Evolutionary conservation across 2,888 invertebrate species (phyloP), one percentile per base, ranked within the genome.

Genomic region (Globia sparganii): DNA sequence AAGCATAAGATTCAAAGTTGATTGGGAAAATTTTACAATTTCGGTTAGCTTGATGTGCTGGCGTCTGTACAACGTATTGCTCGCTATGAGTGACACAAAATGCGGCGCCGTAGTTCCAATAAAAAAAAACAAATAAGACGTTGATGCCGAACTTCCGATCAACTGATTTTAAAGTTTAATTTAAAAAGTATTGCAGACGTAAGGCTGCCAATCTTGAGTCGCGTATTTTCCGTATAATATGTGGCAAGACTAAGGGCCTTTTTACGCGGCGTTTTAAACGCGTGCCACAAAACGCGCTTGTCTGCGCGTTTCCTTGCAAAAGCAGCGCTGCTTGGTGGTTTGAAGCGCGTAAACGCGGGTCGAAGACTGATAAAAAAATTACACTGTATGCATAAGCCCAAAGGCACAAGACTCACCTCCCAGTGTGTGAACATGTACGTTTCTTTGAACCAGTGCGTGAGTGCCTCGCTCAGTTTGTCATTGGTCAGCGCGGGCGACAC

Each of bases 391-490:
- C 6, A 4, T 40, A 46, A 15, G 31, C 25, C 31, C 9, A 34
- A 18, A 34, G 18, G 11, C 5, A n/a, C 3, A 34, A 49, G 8
- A 56, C 82, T 87, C 90, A 96, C 97, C 94, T 96, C 94, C 95
- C 96, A 96, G 78, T 94, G 93, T 2, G 94, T 95, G 76, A 96
- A 97, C 0, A 80, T 85, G 5, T 92, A 79, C 0, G 91, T 81
- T 65, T 94, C 92, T 8, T 89, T 84, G 65, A 96, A 97, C 96
- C 97, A 97, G 18, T 91, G 81, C 0, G 93, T 89, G 2, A 97
- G 92, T 3, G 94, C 91, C 67, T 90, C 81, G 58, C 89, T 92
- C 3, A 97, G 81, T 28, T 88, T 91, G 0, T 94, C 93, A 62
- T 94, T 90, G 0, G 95, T 96, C 4, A 97, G 90, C 0, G 89